These are phyloP conservation scores for Aradophagus sp. DNA, from an alignment of 1,140 invertebrate genomes.

Conservation along the genomic window DNA sequence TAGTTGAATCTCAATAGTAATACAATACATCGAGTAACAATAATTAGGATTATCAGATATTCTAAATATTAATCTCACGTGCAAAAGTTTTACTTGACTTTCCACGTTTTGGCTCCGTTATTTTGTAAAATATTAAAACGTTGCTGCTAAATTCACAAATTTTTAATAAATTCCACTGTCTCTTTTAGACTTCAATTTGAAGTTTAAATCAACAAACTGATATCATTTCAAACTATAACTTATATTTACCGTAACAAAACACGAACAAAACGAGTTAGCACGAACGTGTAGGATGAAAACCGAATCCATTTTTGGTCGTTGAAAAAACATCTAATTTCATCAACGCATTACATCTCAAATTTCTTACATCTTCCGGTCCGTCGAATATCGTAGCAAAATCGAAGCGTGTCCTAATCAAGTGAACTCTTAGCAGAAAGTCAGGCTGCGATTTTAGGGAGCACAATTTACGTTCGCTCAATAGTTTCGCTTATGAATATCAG, in stretches of 20 bases:
- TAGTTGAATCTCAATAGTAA: slow-evolving; percentile 49
- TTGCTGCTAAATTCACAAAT: too few species aligned
- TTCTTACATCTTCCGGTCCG: slow-evolving; percentile 21
- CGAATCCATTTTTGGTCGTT: too few species aligned
- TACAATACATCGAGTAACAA: slow-evolving; percentile 44
- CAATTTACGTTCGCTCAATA: slow-evolving; percentile 49
- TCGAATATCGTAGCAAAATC: slow-evolving; percentile 11
- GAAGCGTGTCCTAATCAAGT: slow-evolving; percentile 42
- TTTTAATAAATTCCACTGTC: too few species aligned
- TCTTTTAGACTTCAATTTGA: too few species aligned
- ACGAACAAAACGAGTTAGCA: too few species aligned
- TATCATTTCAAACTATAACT: too few species aligned
- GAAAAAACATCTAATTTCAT: too few species aligned
- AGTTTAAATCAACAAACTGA: too few species aligned
- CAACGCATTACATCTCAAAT: too few species aligned
- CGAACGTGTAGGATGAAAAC: too few species aligned
- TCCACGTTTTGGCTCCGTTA: slow-evolving; percentile 4
- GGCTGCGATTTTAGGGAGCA: slow-evolving; percentile 36
- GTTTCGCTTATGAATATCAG: slow-evolving; percentile 55
- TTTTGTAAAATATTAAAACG: too few species aligned
- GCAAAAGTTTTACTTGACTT: slow-evolving; percentile 8
- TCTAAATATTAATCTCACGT: slow-evolving; percentile 29
- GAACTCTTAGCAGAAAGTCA: slow-evolving; percentile 32
- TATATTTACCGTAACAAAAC: too few species aligned
- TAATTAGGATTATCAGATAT: slow-evolving; percentile 47